Percentiles rank a stretch among this genome's conserved stretches.
Conservation (phyloP, 1,140 invertebrate genomes). For the Phenacoccus solenopsis region DNA sequence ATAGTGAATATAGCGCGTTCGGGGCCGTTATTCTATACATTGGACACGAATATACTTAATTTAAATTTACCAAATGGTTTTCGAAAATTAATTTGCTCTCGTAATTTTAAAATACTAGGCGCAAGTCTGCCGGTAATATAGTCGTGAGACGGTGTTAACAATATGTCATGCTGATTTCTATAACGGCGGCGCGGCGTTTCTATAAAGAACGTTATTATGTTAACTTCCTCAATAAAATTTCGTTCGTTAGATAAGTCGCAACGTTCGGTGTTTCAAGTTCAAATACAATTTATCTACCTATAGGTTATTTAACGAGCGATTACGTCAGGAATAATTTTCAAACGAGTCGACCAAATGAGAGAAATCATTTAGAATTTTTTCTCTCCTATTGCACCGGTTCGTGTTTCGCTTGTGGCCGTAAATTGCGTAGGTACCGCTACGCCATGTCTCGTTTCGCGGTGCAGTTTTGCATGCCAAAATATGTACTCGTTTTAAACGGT, state of each 20-base stretch:
- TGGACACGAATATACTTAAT: neutral
- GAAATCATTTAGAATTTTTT: no score
- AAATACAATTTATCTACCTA: neutral
- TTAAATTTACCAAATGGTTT: neutral
- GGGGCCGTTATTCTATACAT: neutral
- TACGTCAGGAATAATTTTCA: neutral
- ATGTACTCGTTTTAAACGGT: no score
- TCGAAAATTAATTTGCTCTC: neutral
- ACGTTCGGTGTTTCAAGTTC: neutral
- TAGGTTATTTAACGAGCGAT: neutral
- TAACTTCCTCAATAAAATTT: neutral
- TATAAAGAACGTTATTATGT: no score
- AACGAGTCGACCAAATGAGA: no score
- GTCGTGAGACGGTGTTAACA: neutral
- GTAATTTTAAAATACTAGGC: neutral
- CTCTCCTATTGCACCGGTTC: no score
- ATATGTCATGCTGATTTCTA: neutral
- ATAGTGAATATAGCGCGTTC: no score
- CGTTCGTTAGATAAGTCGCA: neutral
- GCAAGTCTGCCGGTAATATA: neutral
- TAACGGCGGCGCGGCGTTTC: no score
- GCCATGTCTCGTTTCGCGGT: no score
- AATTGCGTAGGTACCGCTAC: no score
- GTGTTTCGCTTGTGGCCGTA: no score
- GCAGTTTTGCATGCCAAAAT: no score